phyloP scores from a whole-genome alignment of 2,888 invertebrate genomes.

The Aphidoletes aphidimyza region DNA sequence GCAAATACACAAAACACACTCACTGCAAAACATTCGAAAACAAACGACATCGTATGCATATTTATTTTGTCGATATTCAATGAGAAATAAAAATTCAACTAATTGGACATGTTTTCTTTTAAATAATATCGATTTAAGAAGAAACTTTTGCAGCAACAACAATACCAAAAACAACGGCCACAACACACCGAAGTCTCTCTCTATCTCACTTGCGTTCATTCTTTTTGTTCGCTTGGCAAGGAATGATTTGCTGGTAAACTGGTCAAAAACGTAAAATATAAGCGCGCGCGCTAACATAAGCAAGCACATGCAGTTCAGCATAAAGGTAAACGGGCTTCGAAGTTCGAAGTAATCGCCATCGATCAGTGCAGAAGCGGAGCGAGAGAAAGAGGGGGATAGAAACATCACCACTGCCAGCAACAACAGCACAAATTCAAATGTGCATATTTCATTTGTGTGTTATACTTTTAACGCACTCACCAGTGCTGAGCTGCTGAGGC shows the following conservation, averaged over 20 bases:
- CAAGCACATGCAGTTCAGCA: too few species aligned
- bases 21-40: constrained; percentile 6
- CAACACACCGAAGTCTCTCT: neutral
- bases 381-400: neutral
- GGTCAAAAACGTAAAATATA: neutral
- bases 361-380: neutral
- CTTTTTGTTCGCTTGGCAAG: neutral
- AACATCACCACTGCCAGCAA: neutral
- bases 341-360: constrained; percentile 46
- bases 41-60: constrained; percentile 54
- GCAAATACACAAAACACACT: constrained; percentile 1
- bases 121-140: constrained; percentile 52
- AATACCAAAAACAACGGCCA: neutral
- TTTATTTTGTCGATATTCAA: constrained; percentile 53
- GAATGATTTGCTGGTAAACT: neutral
- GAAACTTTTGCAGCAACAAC: constrained; percentile 1
- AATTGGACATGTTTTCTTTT: constrained; percentile 54
- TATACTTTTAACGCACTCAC: constrained; percentile 37
- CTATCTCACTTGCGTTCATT: too few species aligned
- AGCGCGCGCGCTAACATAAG: constrained; percentile 33
- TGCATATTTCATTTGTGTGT: constrained; percentile 49
- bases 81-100: constrained; percentile 54
- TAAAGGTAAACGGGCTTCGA: constrained; percentile 29
- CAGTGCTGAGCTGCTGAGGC: too few species aligned
- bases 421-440: constrained; percentile 7